phyloP scores from a whole-genome alignment of 2,113 vertebrate species.

The Alethe castanea region DNA sequence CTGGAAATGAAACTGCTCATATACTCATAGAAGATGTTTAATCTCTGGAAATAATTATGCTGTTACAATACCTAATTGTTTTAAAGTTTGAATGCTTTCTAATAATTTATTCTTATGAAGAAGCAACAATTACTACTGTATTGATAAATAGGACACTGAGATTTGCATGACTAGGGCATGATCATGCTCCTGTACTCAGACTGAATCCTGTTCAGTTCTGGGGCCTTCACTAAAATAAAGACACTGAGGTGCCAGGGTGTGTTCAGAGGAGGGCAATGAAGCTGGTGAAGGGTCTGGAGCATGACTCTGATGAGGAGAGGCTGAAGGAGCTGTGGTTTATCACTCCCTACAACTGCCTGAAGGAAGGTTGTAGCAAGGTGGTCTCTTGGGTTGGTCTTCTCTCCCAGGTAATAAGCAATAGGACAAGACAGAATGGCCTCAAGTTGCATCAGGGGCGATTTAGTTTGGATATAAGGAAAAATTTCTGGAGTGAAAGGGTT shows the following conservation, averaged over 20 bases:
- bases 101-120: background rate
- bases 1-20: background rate
- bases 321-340: background rate
- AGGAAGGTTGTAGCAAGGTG: background rate
- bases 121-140: background rate
- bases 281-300: background rate
- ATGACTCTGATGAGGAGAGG: background rate
- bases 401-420: rapidly evolving
- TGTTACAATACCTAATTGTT: background rate
- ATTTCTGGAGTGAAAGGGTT: background rate
- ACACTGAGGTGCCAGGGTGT: no score
- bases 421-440: background rate
- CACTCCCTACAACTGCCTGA: background rate
- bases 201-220: background rate
- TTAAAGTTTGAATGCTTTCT: background rate
- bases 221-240: background rate
- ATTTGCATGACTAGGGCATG: background rate
- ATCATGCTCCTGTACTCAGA: no score
- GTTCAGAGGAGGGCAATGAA: background rate
- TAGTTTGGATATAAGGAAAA: background rate
- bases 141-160: background rate
- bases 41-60: background rate
- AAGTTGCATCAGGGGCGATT: background rate
- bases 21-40: background rate
- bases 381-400: background rate